phyloP scores from a whole-genome alignment of 2,888 invertebrate species.

The Girardia tigrina region DNA sequence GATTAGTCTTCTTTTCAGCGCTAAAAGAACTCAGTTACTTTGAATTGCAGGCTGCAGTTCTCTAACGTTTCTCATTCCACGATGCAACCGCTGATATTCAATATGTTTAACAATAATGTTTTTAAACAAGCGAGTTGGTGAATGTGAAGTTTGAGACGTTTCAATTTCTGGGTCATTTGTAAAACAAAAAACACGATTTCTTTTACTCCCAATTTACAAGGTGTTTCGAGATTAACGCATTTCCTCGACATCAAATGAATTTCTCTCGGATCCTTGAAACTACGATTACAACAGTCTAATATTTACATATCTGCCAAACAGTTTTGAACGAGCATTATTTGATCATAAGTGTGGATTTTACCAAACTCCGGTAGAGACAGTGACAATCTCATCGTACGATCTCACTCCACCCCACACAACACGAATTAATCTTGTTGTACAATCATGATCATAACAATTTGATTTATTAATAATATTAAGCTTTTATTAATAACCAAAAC shows the following conservation, averaged over 20 bases:
- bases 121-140: slow-evolving; percentile 93
- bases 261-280: slow-evolving; percentile 72
- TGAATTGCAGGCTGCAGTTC: no score
- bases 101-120: slow-evolving; percentile 73
- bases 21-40: no score
- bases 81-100: no score
- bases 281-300: slow-evolving; percentile 59
- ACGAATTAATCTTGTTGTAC: slow-evolving; percentile 42
- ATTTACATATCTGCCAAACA: slow-evolving; percentile 66
- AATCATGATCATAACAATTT: no score
- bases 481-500: no score
- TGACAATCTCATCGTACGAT: slow-evolving; percentile 96
- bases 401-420: slow-evolving; percentile 74
- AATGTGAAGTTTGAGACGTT: slow-evolving; percentile 73
- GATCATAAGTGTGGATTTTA: slow-evolving; percentile 91
- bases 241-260: slow-evolving; percentile 55
- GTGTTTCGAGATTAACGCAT: slow-evolving; percentile 59
- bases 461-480: no score
- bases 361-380: slow-evolving; percentile 87
- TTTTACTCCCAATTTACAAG: slow-evolving; percentile 56
- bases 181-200: slow-evolving; percentile 82
- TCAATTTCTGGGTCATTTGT: slow-evolving; percentile 77
- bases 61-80: no score
- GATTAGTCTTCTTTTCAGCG: no score
- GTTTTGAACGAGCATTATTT: slow-evolving; percentile 84